A percentile compares a stretch with the other conserved stretches of the same genome.
Evolutionary conservation across 2,113 vertebrate species (phyloP).

Genomic region (Upupa epops): DNA sequence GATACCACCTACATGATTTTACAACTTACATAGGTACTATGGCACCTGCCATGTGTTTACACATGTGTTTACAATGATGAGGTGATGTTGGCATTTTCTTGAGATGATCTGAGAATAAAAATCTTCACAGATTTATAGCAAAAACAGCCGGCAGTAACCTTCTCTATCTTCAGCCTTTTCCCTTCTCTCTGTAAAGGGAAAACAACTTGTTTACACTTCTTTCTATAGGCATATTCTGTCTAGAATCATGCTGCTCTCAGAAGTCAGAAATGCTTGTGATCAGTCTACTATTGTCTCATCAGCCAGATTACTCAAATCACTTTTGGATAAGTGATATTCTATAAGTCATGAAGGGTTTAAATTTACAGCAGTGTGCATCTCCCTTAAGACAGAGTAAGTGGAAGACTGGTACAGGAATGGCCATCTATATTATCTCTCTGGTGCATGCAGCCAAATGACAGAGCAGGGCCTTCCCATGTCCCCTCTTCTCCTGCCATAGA

Average conservation of each 20-base stretch:
- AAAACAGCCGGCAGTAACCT: neutral
- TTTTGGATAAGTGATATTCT: neutral
- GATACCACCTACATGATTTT: neutral
- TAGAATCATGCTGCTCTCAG: neutral
- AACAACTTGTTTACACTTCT: neutral
- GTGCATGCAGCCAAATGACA: neutral
- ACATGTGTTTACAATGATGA: neutral
- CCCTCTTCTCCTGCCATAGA: neutral
- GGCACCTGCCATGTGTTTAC: neutral
- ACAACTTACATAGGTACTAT: neutral
- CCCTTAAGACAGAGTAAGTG: neutral
- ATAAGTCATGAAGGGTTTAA: neutral
- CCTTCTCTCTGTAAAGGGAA: neutral
- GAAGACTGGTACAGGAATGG: neutral
- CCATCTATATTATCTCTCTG: neutral
- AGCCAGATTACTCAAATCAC: neutral
- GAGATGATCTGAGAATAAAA: neutral
- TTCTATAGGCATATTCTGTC: neutral
- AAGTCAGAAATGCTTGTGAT: neutral
- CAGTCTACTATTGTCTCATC: neutral
- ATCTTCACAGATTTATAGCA: neutral
- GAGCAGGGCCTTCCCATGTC: neutral
- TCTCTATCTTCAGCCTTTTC: neutral
- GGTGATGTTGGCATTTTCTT: neutral
- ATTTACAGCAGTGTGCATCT: neutral